phyloP scores from a whole-genome alignment of 2,113 vertebrate genomes.

The Cyanoramphus novaezelandiae region DNA sequence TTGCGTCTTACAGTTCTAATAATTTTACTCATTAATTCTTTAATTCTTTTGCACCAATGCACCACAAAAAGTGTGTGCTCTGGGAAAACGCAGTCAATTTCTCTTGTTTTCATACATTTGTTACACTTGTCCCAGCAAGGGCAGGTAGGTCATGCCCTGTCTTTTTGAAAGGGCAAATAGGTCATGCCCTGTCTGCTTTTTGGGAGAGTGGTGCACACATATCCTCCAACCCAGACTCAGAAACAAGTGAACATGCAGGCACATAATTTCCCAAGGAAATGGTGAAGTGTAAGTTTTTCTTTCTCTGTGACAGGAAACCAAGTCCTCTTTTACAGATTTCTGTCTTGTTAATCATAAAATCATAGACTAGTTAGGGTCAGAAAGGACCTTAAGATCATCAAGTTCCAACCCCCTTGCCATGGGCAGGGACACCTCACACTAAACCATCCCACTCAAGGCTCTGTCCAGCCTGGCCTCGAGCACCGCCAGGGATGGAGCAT shows the following conservation, averaged over 20 bases:
- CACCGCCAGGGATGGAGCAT: no score
- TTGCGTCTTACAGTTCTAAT: background rate
- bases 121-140: background rate
- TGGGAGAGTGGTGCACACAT: background rate
- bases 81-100: background rate
- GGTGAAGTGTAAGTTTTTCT: background rate
- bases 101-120: background rate
- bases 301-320: background rate
- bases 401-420: no score
- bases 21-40: background rate
- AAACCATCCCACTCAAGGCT: no score
- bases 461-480: no score
- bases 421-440: no score
- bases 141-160: rapidly evolving
- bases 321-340: background rate
- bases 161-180: background rate
- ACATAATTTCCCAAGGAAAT: background rate
- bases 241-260: background rate
- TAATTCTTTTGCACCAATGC: background rate
- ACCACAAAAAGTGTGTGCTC: background rate
- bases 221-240: background rate
- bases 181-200: background rate
- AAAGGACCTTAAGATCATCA: no score
- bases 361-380: no score
- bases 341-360: no score